phyloP scores from a whole-genome alignment of 2,113 vertebrate species.

The Antechinus stuartii region DNA sequence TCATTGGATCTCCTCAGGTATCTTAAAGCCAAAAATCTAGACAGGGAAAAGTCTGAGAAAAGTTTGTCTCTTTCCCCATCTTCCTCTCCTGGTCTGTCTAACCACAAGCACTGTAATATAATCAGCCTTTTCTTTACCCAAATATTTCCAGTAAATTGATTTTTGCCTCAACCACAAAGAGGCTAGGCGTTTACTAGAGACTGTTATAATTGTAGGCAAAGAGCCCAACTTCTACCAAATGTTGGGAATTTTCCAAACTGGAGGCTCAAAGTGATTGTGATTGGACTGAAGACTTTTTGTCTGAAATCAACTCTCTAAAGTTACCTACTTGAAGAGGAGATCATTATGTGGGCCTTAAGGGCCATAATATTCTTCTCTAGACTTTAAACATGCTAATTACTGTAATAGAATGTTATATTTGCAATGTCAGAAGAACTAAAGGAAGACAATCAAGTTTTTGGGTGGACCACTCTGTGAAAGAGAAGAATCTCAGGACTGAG shows the following conservation, averaged over 20 bases:
- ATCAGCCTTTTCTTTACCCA: neutral
- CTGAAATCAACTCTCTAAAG: neutral
- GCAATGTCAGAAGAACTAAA: neutral
- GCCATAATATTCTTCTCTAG: neutral
- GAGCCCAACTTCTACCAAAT: neutral
- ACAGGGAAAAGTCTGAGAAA: neutral
- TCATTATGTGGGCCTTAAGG: neutral
- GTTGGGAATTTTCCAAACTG: neutral
- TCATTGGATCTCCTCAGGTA: neutral
- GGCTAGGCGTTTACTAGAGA: neutral
- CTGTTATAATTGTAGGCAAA: neutral
- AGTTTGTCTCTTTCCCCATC: neutral
- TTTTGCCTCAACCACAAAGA: constrained; percentile 3
- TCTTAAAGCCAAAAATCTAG: neutral
- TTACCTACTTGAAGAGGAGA: neutral
- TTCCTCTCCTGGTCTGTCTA: neutral
- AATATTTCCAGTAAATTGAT: neutral
- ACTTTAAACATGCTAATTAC: neutral
- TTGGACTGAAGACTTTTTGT: neutral
- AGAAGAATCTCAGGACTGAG: neutral
- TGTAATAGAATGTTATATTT: neutral
- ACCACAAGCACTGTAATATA: neutral
- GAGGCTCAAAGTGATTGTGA: neutral
- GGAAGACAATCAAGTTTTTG: neutral
- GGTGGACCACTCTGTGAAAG: neutral